Evolutionary conservation across 2,888 invertebrate species (phyloP).

Genomic region (Xanthorhoe designata): DNA sequence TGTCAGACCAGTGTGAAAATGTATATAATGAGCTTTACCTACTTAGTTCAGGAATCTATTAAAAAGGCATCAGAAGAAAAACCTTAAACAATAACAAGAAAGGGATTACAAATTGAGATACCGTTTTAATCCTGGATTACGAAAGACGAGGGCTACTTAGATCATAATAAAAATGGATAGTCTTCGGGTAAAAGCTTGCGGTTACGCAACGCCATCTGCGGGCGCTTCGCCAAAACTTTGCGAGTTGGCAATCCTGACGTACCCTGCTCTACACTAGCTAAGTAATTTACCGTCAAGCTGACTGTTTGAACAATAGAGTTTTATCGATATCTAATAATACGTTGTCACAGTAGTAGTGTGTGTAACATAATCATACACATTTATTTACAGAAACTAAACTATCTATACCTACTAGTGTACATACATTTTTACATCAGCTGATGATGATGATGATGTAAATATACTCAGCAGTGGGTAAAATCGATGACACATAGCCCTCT

Average conservation of each 20-base stretch:
- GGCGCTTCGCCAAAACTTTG: slow-evolving; percentile 36
- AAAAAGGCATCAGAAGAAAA: slow-evolving; percentile 15
- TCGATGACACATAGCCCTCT: no score
- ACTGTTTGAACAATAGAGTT: slow-evolving; percentile 1
- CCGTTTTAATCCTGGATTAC: slow-evolving; percentile 42
- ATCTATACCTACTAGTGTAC: not conserved
- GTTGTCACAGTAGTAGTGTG: no score
- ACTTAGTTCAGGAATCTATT: not conserved
- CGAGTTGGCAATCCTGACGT: slow-evolving; percentile 26
- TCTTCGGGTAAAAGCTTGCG: slow-evolving; percentile 24
- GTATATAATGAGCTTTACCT: no score
- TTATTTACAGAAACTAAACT: no score
- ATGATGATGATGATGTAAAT: no score
- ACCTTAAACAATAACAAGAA: slow-evolving; percentile 34
- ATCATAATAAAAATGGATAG: slow-evolving; percentile 48
- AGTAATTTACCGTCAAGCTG: slow-evolving; percentile 10
- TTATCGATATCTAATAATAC: not conserved
- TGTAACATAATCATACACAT: no score
- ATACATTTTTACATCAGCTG: no score
- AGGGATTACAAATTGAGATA: slow-evolving; percentile 46
- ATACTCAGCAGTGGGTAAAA: no score
- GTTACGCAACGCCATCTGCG: slow-evolving; percentile 35
- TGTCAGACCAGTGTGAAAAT: no score
- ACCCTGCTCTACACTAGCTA: slow-evolving; percentile 6
- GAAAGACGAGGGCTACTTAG: slow-evolving; percentile 42